These are phyloP conservation scores for Listronotus bonariensis DNA, from an alignment of 1,140 invertebrate species.

Conservation along the genomic window DNA sequence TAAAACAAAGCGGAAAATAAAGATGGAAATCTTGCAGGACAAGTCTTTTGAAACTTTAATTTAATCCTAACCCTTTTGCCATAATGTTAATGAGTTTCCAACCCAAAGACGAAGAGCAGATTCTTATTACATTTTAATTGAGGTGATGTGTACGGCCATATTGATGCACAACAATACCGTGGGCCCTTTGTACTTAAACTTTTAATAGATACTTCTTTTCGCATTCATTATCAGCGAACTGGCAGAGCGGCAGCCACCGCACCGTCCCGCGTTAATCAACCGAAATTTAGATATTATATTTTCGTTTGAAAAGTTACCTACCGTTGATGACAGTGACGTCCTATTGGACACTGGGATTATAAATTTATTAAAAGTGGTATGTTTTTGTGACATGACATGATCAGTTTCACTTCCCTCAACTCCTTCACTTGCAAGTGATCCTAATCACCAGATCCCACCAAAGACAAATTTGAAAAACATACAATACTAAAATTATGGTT, in stretches of 20 bases:
- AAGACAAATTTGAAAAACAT: too few species aligned
- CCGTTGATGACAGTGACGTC: constrained; percentile 4
- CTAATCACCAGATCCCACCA: too few species aligned
- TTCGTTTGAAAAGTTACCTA: constrained; percentile 35
- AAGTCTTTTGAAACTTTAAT: constrained; percentile 45
- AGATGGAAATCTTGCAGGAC: not conserved
- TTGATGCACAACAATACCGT: constrained; percentile 53
- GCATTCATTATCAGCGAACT: constrained; percentile 54
- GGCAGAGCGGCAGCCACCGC: constrained; percentile 18
- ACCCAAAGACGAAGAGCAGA: constrained; percentile 43
- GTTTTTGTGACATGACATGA: too few species aligned
- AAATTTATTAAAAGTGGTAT: too few species aligned
- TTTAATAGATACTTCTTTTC: constrained; percentile 57
- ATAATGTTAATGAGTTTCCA: constrained; percentile 54
- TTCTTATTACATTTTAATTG: constrained; percentile 57
- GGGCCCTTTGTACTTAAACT: constrained; percentile 52
- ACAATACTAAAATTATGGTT: too few species aligned
- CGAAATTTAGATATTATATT: constrained; percentile 52
- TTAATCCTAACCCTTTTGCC: constrained; percentile 46
- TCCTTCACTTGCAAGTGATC: too few species aligned
- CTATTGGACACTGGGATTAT: too few species aligned
- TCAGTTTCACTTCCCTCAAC: too few species aligned
- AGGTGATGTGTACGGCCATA: constrained; percentile 53
- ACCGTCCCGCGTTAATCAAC: constrained; percentile 50
- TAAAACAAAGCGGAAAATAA: not conserved